These are phyloP conservation scores for Labroides dimidiatus DNA, from an alignment of 2,797 vertebrate species.

Conservation along the genomic window DNA sequence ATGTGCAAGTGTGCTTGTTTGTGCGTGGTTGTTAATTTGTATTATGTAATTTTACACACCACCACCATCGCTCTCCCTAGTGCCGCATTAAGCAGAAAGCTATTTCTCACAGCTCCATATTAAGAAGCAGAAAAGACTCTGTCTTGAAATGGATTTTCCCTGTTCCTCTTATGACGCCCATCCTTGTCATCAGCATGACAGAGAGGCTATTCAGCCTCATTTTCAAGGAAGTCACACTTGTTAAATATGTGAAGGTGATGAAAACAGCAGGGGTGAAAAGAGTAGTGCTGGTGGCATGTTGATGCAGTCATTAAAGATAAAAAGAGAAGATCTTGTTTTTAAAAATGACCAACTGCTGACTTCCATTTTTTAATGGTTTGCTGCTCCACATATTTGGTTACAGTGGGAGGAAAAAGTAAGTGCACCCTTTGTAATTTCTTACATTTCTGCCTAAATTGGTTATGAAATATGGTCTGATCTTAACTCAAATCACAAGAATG, in stretches of 20 bases:
- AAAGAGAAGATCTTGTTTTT: not conserved
- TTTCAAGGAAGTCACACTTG: conserved; percentile 17
- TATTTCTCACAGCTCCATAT: conserved; percentile 38
- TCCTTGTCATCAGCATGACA: conserved; percentile 4
- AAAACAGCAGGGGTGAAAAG: conserved; percentile 11
- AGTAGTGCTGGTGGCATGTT: conserved; percentile 4
- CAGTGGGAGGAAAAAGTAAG: too few relatives aligned
- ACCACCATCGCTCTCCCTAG: conserved; percentile 19
- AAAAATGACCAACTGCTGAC: not conserved
- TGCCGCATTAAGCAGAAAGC: conserved; percentile 43
- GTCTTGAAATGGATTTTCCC: conserved; percentile 40
- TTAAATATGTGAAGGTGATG: conserved; percentile 18
- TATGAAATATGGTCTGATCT: too few relatives aligned
- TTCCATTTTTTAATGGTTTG: not conserved
- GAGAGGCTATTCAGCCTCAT: conserved; percentile 1
- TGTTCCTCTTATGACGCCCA: not conserved
- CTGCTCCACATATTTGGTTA: conserved; percentile 1
- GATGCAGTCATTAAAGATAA: conserved; percentile 8
- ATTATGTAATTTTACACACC: conserved; percentile 49
- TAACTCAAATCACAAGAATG: too few relatives aligned
- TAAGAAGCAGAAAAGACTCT: conserved; percentile 29
- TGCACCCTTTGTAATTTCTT: too few relatives aligned
- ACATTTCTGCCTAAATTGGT: too few relatives aligned
- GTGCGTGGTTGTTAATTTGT: conserved; percentile 38
- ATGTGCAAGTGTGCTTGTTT: conserved; percentile 16